Evolutionary conservation across 2,888 invertebrate species (phyloP).

Genomic region (Kryphioiulus occultus): DNA sequence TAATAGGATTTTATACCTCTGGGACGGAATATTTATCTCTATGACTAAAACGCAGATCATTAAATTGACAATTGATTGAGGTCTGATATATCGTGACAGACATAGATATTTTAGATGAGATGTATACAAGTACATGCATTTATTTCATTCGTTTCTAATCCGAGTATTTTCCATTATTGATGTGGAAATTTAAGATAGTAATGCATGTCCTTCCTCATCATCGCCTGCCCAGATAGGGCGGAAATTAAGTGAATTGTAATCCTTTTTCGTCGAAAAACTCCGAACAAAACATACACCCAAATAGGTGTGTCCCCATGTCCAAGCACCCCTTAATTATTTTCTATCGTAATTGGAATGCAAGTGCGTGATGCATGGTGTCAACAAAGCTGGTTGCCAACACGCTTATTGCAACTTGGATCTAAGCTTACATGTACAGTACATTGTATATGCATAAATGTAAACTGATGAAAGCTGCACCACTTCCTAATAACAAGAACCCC

Average conservation of each 20-base stretch:
- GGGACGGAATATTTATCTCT: too few relatives aligned
- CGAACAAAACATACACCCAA: neutral
- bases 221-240: neutral
- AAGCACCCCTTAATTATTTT: neutral
- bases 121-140: too few relatives aligned
- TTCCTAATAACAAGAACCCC: neutral
- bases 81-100: too few relatives aligned
- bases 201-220: neutral
- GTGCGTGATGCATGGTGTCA: slow-evolving; percentile 9
- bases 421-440: too few relatives aligned
- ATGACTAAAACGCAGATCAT: too few relatives aligned
- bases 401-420: neutral
- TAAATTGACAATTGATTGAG: too few relatives aligned
- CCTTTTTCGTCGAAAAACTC: neutral
- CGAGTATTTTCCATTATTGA: too few relatives aligned
- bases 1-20: too few relatives aligned
- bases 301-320: neutral
- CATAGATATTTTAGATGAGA: too few relatives aligned
- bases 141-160: too few relatives aligned
- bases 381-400: neutral
- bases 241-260: neutral
- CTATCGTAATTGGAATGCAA: neutral
- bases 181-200: too few relatives aligned
- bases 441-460: neutral
- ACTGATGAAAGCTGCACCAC: neutral